Evolutionary conservation across 2,113 vertebrate species (phyloP).

Genomic region (Alligator sinensis): DNA sequence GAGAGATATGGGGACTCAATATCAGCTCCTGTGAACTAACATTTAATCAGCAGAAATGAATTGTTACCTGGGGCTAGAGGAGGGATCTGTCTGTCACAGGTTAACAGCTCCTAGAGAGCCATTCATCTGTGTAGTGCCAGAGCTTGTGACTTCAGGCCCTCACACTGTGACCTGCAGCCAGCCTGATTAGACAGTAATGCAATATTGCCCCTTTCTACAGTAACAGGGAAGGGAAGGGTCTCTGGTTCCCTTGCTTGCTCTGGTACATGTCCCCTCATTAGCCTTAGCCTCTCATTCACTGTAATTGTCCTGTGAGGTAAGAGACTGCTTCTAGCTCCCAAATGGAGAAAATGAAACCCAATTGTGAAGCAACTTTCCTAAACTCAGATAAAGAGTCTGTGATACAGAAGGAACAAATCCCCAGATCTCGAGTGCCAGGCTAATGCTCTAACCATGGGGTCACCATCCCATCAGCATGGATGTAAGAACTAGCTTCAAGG

Average conservation of each 20-base stretch:
- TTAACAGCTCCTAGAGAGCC: not conserved
- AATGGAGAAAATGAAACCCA: no score
- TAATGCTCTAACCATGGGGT: not conserved
- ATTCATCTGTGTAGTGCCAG: not conserved
- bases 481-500: not conserved
- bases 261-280: no score
- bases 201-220: no score
- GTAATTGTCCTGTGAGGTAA: no score
- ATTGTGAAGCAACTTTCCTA: no score
- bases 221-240: no score
- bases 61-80: not conserved
- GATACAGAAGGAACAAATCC: not conserved
- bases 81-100: not conserved
- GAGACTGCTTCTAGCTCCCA: no score
- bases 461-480: not conserved
- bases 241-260: no score
- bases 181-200: no score
- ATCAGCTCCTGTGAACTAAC: not conserved
- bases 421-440: not conserved
- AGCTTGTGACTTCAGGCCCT: not conserved
- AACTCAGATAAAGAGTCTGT: not conserved
- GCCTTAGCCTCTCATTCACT: no score
- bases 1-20: not conserved
- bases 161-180: not conserved
- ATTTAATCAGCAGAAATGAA: not conserved